Evolutionary conservation across 92 coral and sea anemone species (phyloP).

Genomic region (Siderastrea radians): DNA sequence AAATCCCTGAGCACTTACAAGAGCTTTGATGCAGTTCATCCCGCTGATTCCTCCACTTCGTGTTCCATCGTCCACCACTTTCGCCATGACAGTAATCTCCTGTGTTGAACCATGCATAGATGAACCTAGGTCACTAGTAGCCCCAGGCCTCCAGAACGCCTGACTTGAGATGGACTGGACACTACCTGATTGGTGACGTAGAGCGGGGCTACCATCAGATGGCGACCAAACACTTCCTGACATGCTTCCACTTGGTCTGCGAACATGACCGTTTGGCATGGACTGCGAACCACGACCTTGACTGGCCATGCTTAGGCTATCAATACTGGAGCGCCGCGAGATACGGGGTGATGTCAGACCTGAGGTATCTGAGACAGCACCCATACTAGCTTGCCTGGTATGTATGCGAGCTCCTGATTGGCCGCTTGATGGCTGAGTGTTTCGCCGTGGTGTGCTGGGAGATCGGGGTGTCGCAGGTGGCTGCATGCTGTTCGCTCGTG

Average conservation of each 20-base stretch:
- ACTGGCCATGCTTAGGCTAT: constrained; percentile 68
- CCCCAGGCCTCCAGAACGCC: constrained; percentile 88
- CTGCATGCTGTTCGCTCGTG: constrained; percentile 83
- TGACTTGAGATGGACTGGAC: constrained; percentile 88
- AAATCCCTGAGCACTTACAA: constrained; percentile 73
- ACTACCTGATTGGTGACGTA: constrained; percentile 80
- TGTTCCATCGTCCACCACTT: constrained; percentile 81
- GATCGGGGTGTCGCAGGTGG: constrained; percentile 71
- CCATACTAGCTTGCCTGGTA: constrained; percentile 66
- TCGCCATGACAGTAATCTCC: constrained; percentile 87
- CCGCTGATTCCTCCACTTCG: constrained; percentile 82
- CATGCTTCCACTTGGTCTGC: constrained; percentile 73
- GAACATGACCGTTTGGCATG: constrained; percentile 69
- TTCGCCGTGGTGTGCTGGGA: constrained; percentile 79
- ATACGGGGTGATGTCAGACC: constrained; percentile 82
- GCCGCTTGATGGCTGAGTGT: constrained; percentile 66
- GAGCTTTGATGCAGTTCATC: constrained; percentile 89
- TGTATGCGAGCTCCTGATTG: constrained; percentile 67
- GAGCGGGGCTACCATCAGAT: constrained; percentile 74
- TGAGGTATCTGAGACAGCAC: constrained; percentile 71
- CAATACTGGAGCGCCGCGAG: constrained; percentile 86
- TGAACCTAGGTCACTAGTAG: constrained; percentile 97
- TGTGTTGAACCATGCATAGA: constrained; percentile 91
- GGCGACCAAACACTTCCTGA: constrained; percentile 61
- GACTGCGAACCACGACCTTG: constrained; percentile 59